Evolutionary conservation across 2,797 vertebrate species (phyloP).

Genomic region (Aselliscus stoliczkanus): DNA sequence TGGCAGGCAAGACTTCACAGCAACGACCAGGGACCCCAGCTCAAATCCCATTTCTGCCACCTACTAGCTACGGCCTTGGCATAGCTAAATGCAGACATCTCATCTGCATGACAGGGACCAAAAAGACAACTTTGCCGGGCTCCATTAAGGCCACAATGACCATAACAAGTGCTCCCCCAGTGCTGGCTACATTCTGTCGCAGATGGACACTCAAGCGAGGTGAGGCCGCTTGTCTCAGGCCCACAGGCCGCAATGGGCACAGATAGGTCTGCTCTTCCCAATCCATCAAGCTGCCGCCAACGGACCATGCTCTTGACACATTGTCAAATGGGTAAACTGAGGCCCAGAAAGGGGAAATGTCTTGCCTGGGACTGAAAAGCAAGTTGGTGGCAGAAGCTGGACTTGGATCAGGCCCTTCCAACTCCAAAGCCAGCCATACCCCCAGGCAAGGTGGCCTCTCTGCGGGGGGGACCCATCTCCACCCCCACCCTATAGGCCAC

Average conservation of each 20-base stretch:
- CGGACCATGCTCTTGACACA: fast-evolving
- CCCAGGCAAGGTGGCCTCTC: neutral
- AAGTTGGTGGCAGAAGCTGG: fast-evolving
- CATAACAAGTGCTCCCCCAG: fast-evolving
- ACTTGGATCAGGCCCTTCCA: neutral
- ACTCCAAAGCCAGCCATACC: neutral
- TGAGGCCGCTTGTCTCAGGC: neutral
- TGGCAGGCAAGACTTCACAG: fast-evolving
- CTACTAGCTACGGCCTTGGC: neutral
- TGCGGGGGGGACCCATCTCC: fast-evolving
- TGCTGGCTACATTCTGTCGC: fast-evolving
- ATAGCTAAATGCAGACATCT: neutral
- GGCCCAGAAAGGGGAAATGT: neutral
- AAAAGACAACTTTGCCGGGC: fast-evolving
- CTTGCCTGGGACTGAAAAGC: fast-evolving
- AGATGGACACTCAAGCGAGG: neutral
- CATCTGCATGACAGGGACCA: fast-evolving
- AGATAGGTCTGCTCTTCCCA: neutral
- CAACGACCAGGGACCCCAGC: neutral
- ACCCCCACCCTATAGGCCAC: fast-evolving
- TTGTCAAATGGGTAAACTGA: neutral
- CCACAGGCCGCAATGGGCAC: neutral
- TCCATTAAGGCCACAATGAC: neutral
- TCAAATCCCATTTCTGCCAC: fast-evolving
- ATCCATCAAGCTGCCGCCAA: fast-evolving